phyloP scores from a whole-genome alignment of 64 coral and sea anemone genomes.

The Orbicella faveolata region DNA sequence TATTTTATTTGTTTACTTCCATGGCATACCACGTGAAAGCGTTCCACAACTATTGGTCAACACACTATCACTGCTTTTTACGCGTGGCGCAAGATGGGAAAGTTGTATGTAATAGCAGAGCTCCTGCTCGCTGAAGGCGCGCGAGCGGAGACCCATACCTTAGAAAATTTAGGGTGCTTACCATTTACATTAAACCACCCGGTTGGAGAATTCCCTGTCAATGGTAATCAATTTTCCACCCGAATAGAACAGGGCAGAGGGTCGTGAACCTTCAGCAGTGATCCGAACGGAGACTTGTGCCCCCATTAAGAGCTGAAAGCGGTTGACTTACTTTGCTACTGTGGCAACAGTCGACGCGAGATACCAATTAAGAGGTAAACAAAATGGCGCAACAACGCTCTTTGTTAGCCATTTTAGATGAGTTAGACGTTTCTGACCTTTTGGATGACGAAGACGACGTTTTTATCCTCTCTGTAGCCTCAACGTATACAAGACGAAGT shows the following conservation, averaged over 20 bases:
- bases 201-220: slow-evolving; percentile 15
- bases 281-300: slow-evolving; percentile 24
- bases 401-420: background rate
- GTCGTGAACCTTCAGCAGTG: slow-evolving; percentile 24
- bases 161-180: no score
- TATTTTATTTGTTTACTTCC: no score
- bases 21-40: no score
- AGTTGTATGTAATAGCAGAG: no score
- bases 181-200: slow-evolving; percentile 3
- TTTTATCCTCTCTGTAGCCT: slow-evolving; percentile 13
- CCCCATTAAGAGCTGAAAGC: slow-evolving; percentile 11
- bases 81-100: no score
- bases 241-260: background rate
- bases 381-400: slow-evolving; percentile 10
- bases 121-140: no score
- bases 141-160: no score
- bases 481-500: slow-evolving; percentile 6
- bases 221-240: slow-evolving; percentile 22
- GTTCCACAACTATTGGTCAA: no score
- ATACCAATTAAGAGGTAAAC: background rate
- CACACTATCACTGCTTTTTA: no score
- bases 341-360: background rate
- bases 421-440: background rate
- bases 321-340: slow-evolving; percentile 5
- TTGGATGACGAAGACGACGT: background rate